Percentiles rank a stretch among this genome's conserved stretches.
phyloP scores from a whole-genome alignment of 1,140 invertebrate genomes.

The Chironomus tepperi region DNA sequence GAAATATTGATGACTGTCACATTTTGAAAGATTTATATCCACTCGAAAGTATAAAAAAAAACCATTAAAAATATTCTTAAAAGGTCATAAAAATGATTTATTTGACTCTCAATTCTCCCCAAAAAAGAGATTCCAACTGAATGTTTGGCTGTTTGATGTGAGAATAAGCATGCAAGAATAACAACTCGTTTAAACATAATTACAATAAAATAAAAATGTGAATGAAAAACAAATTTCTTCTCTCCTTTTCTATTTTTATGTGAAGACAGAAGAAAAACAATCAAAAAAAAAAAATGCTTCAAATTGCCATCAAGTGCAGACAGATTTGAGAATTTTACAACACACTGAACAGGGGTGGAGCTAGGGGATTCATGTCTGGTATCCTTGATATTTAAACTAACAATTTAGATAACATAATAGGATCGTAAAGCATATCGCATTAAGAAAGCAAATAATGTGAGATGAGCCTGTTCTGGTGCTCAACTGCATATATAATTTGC shows the following conservation, averaged over 20 bases:
- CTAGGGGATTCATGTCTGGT: too few species aligned
- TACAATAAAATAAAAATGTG: background rate
- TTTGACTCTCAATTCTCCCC: background rate
- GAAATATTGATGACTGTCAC: constrained; percentile 1
- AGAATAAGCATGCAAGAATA: background rate
- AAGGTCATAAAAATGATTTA: constrained; percentile 14
- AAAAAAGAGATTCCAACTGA: too few species aligned
- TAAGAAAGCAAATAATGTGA: too few species aligned
- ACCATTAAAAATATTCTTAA: constrained; percentile 9
- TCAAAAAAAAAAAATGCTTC: background rate
- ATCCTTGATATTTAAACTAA: too few species aligned
- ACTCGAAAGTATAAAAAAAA: background rate
- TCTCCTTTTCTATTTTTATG: background rate
- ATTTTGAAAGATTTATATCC: background rate
- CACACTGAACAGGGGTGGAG: background rate
- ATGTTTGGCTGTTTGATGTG: too few species aligned
- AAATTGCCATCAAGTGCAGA: constrained; percentile 6
- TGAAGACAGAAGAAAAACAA: background rate
- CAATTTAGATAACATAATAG: too few species aligned
- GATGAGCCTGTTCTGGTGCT: too few species aligned
- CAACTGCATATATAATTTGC: too few species aligned
- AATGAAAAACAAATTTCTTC: background rate
- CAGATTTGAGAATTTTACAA: background rate
- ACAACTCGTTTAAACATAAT: constrained; percentile 1
- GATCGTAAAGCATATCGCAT: too few species aligned